phyloP scores from a whole-genome alignment of 2,113 vertebrate genomes.

The Leuciscus idus region DNA sequence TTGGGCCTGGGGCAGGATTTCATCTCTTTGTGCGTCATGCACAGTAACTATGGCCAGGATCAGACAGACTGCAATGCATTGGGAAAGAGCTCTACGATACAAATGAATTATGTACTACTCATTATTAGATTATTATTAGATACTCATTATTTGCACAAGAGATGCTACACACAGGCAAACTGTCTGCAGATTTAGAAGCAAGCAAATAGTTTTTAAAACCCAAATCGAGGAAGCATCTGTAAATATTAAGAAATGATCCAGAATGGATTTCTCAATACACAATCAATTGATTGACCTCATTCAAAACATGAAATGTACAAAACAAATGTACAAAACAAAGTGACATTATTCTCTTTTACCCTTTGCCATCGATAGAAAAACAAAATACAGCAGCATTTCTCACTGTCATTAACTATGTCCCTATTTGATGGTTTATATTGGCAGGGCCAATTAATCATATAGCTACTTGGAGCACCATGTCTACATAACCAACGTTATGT shows the following conservation, averaged over 20 bases:
- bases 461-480: no score
- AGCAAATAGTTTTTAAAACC: not conserved
- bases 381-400: not conserved
- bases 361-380: not conserved
- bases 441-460: not conserved
- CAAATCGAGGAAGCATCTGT: not conserved
- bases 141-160: not conserved
- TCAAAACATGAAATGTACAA: not conserved
- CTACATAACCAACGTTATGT: not conserved
- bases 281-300: not conserved
- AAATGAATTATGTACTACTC: not conserved
- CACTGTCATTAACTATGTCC: not conserved
- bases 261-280: not conserved
- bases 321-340: not conserved
- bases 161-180: not conserved
- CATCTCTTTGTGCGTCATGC: constrained; percentile 35
- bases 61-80: not conserved
- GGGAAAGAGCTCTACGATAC: not conserved
- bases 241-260: not conserved
- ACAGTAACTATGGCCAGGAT: constrained; percentile 18
- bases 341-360: not conserved
- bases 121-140: not conserved
- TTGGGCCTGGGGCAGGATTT: constrained; percentile 37
- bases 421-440: not conserved
- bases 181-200: not conserved